Evolutionary conservation across 1,140 invertebrate genomes (phyloP).

Genomic region (Chrysopa pallens): DNA sequence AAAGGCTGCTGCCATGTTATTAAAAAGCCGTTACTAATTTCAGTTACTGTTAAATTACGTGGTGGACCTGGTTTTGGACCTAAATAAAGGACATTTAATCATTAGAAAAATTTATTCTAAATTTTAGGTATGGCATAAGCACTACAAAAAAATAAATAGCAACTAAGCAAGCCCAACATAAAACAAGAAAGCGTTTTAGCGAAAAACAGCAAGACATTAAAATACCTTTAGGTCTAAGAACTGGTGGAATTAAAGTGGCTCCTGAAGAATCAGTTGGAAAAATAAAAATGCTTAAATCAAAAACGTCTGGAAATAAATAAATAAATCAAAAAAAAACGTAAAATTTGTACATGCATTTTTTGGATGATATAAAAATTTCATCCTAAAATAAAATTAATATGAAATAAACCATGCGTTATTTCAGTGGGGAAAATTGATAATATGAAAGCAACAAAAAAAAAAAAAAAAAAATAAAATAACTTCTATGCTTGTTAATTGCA

Average conservation of each 20-base stretch:
- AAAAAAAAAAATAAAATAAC: background rate
- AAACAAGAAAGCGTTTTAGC: constrained; percentile 4
- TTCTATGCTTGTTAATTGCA: constrained; percentile 1
- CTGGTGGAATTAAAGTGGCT: constrained; percentile 46
- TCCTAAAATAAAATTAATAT: no score
- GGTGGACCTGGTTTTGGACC: constrained; percentile 78
- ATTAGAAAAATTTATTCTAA: background rate
- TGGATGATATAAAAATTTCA: no score
- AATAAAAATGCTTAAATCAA: constrained; percentile 58
- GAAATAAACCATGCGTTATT: no score
- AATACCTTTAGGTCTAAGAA: constrained; percentile 54
- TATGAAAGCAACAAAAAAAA: constrained; percentile 3
- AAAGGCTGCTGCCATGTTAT: constrained; percentile 76
- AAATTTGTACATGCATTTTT: no score
- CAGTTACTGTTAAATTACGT: constrained; percentile 69
- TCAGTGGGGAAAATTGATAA: constrained; percentile 4
- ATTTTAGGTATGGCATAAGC: constrained; percentile 3
- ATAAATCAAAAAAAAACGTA: constrained; percentile 17
- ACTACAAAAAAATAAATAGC: background rate
- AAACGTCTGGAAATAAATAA: constrained; percentile 49
- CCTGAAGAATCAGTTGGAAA: constrained; percentile 63
- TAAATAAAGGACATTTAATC: constrained; percentile 18
- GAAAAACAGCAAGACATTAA: constrained; percentile 6
- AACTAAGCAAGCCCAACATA: constrained; percentile 7
- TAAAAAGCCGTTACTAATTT: constrained; percentile 69